Evolutionary conservation across 1,140 invertebrate genomes (phyloP), one percentile per base, ranked within the genome.

Genomic region (Procambarus virginalis): DNA sequence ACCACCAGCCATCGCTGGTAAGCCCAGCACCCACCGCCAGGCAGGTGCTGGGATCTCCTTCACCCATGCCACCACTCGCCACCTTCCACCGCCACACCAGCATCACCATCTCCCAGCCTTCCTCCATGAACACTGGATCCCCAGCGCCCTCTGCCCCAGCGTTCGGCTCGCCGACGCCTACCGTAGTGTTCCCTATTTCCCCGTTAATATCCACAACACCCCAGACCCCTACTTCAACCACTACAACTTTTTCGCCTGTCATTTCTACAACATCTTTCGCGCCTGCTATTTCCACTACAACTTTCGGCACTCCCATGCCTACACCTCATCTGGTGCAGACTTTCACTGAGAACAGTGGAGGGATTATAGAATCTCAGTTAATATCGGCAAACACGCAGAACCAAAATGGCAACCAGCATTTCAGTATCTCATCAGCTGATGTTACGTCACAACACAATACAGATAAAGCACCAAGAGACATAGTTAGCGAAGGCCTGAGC

Each of bases 81-180:
- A 86, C 84, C 22, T 86, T 60, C 64, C 79, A 88, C 64, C 55
- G 49, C 20, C 85, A 49, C 78, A 88, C 78, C 5, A 86, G 79
- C 78, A 88, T 88, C 48, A 80, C 64, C 8, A 81, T 82, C 68
- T 70, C 86, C 4, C 77, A 60, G 34, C 75, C 34, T 80, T 20
- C 75, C 34, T 46, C 48, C 46, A 60, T 34, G 6, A 73, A 73
- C 68, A 34, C 22, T 20, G 20, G 6, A 6, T 34, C 68, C 2
- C 4, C 22, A 34, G 6, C 22, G n/a, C 64, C 55, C 55, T 58
- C 45, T 70, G 49, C 64, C 5, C 82, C n/a, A 14, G 48, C 55
- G n/a, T 48, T 73, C 22, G 45, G 68, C 34, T 55, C 48, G 51
- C 20, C 8, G 46, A 17, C 48, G 49, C 78, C 49, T 17, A 79